Conservation (phyloP, 1,140 invertebrate species). For the Hormaphis cornu region DNA sequence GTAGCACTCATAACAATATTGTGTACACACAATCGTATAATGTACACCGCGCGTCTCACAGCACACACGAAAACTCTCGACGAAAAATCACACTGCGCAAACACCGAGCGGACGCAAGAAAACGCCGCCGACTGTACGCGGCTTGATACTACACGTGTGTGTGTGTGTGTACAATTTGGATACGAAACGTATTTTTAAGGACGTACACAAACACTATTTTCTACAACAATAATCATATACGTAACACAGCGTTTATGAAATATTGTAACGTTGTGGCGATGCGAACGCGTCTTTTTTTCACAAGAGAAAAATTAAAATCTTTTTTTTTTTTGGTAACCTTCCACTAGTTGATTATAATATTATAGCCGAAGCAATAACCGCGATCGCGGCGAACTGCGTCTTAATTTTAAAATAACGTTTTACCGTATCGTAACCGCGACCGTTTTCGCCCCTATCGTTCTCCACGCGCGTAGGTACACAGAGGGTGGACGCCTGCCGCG, state of each 20-base stretch:
- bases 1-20: constrained; percentile 1
- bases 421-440: not conserved
- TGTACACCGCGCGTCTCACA: too few species aligned
- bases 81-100: constrained; percentile 1
- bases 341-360: too few species aligned
- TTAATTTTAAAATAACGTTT: constrained; percentile 6
- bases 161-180: not conserved
- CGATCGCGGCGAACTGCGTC: too few species aligned
- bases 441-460: too few species aligned
- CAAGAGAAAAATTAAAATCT: too few species aligned
- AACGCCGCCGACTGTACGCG: not conserved
- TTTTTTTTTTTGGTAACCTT: not conserved
- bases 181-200: constrained; percentile 18
- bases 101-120: not conserved
- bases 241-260: constrained; percentile 20
- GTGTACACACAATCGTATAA: too few species aligned
- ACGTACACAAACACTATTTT: constrained; percentile 15
- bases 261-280: not conserved
- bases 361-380: not conserved
- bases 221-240: too few species aligned
- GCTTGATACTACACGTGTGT: not conserved
- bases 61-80: too few species aligned
- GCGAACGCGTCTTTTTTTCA: too few species aligned
- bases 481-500: too few species aligned
- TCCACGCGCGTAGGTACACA: too few species aligned